Percentiles rank a stretch among this genome's conserved stretches.
These are phyloP conservation scores for Pelodiscus sinensis DNA, from an alignment of 2,113 vertebrate genomes.

Conservation along the genomic window DNA sequence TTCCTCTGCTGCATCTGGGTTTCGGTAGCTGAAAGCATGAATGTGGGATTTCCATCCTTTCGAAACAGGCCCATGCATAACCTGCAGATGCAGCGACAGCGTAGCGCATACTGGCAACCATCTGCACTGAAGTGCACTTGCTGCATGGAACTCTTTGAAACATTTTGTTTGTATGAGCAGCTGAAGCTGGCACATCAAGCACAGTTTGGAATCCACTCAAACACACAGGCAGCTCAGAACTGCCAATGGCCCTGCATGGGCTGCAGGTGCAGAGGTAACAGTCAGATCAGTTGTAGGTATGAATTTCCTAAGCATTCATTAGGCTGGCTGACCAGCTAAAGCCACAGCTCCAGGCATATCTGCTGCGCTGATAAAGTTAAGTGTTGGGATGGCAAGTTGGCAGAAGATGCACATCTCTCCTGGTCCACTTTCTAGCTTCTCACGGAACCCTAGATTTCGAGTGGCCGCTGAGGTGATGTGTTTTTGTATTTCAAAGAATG, in stretches of 20 bases:
- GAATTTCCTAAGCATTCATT: slow-evolving; percentile 29
- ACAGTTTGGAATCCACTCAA: slow-evolving; percentile 36
- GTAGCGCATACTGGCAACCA: not conserved
- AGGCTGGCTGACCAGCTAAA: not conserved
- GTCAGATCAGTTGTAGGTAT: slow-evolving; percentile 27
- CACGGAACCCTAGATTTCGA: slow-evolving; percentile 34
- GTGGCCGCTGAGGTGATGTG: slow-evolving; percentile 52
- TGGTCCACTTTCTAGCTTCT: slow-evolving; percentile 29
- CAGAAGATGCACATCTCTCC: slow-evolving; percentile 39
- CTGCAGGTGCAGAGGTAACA: slow-evolving; percentile 27
- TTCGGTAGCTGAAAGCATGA: slow-evolving; percentile 56
- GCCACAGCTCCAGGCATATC: slow-evolving; percentile 24
- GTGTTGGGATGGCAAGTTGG: slow-evolving; percentile 24
- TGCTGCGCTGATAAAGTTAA: slow-evolving; percentile 45
- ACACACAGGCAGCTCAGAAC: not conserved
- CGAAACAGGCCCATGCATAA: slow-evolving; percentile 2
- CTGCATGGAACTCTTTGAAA: slow-evolving; percentile 23
- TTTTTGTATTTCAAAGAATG: slow-evolving; percentile 54
- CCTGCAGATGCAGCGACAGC: not conserved
- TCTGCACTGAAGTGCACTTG: not conserved
- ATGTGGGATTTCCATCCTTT: slow-evolving; percentile 5
- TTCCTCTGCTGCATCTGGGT: not conserved
- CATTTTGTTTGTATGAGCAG: slow-evolving; percentile 67
- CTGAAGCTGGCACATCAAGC: slow-evolving; percentile 46
- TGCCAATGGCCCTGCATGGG: not conserved